Evolutionary conservation across 2,888 invertebrate species (phyloP).

Genomic region (Eristalis pertinax): DNA sequence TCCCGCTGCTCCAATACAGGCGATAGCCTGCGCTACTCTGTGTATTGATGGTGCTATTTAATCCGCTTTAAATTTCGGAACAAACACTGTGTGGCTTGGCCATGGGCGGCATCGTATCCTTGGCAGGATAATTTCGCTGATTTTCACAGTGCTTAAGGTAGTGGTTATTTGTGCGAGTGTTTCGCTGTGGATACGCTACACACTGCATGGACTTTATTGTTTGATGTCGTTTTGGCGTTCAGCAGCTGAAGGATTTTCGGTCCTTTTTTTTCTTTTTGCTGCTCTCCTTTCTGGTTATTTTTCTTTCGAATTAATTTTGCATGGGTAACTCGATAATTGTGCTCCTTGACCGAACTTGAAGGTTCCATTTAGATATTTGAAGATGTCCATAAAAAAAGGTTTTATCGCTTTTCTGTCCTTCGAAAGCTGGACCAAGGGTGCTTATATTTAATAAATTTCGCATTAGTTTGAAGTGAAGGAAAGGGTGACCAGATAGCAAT

Average conservation of each 20-base stretch:
- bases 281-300: background rate
- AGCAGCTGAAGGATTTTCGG: background rate
- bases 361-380: background rate
- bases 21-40: slow-evolving; percentile 29
- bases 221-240: background rate
- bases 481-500: no score
- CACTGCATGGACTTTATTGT: background rate
- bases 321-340: background rate
- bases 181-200: background rate
- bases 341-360: background rate
- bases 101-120: slow-evolving; percentile 7
- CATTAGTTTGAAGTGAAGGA: no score
- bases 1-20: slow-evolving; percentile 48
- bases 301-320: background rate
- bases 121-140: slow-evolving; percentile 4
- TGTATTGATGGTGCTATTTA: slow-evolving; percentile 45
- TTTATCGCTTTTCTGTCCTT: no score
- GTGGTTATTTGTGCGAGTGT: slow-evolving; percentile 5
- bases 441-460: no score
- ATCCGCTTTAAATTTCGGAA: slow-evolving; percentile 57
- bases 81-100: slow-evolving; percentile 31
- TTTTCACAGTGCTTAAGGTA: slow-evolving; percentile 26
- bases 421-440: no score
- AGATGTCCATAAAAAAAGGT: no score
- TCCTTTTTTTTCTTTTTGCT: background rate